These are phyloP conservation scores for Lycaena phlaeas DNA, from an alignment of 2,888 invertebrate genomes.

Conservation along the genomic window DNA sequence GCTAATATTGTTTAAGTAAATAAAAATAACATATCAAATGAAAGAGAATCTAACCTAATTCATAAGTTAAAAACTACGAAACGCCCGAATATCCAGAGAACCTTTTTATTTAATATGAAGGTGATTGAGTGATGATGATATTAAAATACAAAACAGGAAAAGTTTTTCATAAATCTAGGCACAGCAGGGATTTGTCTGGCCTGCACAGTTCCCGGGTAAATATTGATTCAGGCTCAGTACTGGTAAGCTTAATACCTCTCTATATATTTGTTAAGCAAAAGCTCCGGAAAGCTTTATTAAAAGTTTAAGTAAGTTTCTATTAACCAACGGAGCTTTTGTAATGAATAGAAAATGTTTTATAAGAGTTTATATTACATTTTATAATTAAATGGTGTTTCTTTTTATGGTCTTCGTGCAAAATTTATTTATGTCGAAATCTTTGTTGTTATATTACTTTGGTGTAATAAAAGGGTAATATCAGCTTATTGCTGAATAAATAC, in stretches of 20 bases:
- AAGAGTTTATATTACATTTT: constrained; percentile 7
- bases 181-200: neutral
- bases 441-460: too few relatives aligned
- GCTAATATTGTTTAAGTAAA: too few relatives aligned
- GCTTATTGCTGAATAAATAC: too few relatives aligned
- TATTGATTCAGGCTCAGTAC: constrained; percentile 5
- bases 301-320: constrained; percentile 11
- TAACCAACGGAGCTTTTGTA: constrained; percentile 8
- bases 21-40: too few relatives aligned
- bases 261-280: constrained; percentile 7
- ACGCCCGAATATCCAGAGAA: too few relatives aligned
- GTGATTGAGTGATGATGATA: too few relatives aligned
- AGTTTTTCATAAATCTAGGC: neutral
- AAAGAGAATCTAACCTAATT: too few relatives aligned
- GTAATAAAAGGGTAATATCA: too few relatives aligned
- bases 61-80: too few relatives aligned
- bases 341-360: constrained; percentile 11
- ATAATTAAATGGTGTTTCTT: neutral
- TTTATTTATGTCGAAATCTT: neutral
- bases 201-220: constrained; percentile 5
- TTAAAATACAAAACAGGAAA: too few relatives aligned
- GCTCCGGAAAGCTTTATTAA: constrained; percentile 10
- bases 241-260: constrained; percentile 4
- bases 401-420: neutral
- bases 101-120: too few relatives aligned